Evolutionary conservation across 2,888 invertebrate species (phyloP).

Genomic region (Nephrotoma appendiculata): DNA sequence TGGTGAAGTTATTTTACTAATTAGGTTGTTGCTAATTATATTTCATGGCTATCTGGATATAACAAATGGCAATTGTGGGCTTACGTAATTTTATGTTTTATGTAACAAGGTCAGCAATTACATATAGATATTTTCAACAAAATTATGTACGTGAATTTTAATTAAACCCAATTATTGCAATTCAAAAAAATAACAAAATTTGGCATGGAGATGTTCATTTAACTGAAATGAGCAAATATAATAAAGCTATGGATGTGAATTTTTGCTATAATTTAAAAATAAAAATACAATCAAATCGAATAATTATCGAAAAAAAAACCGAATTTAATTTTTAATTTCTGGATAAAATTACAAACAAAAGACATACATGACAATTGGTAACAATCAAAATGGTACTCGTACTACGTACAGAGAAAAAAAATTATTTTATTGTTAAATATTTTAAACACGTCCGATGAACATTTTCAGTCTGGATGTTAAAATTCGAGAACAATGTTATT

Average conservation of each 20-base stretch:
- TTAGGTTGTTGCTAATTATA: background rate
- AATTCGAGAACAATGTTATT: background rate
- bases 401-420: background rate
- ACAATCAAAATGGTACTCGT: background rate
- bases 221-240: background rate
- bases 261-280: background rate
- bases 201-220: background rate
- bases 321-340: background rate
- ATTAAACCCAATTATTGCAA: background rate
- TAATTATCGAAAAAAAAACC: background rate
- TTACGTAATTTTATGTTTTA: background rate
- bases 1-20: background rate
- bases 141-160: background rate
- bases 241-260: background rate
- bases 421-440: background rate
- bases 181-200: background rate
- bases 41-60: background rate
- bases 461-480: background rate
- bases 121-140: background rate
- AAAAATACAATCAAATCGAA: background rate
- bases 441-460: background rate
- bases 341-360: background rate
- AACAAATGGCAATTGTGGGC: background rate
- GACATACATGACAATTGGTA: background rate
- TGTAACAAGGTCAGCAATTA: background rate